Base-by-base conservation (phyloP, 2,113 vertebrate species). In the Hiodon alosoides region DNA sequence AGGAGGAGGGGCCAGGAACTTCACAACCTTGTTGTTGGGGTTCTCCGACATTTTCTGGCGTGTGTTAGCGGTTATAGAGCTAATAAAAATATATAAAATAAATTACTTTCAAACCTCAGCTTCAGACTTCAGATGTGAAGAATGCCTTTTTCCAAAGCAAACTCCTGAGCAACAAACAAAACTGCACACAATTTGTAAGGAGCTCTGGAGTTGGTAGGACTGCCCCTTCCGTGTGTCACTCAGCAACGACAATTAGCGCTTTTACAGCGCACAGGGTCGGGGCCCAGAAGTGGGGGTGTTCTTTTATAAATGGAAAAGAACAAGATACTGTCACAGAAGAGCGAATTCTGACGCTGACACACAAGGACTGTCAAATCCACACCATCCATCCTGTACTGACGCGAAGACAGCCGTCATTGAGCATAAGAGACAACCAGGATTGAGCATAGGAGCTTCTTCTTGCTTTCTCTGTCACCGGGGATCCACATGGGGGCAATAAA, bases 301-400 rank as follows among this genome's bases (percentile, higher is more conserved):
- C 85, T 83, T 81, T 86, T 85, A n/a, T 81, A 87, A 81, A 86
- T 1, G 80, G 81, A 79, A 81, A 86, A 81, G 86, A 85, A 81
- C 75, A 67, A 75, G 77, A 84, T 5, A 75, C 82, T 81, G 84
- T 83, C 81, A 70, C 72, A 77, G 80, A 80, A 78, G 55, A 80
- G 85, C 82, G 81, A 83, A 81, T 79, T 73, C 82, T 83, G 86
- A 79, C 76, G 78, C 62, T 75, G 67, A 83, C 76, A 83, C 55
- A 77, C 78, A 79, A 81, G 81, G 83, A 79, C 66, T 50, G 75
- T 91, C 88, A 90, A 83, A 87, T 89, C 82, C 87, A 90, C 84
- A 86, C 83, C 74, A 88, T 88, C 91, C 91, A 92, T 92, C 84
- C 87, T 91, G 87, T 72, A 83, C 78, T 80, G 80, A 84, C 85